Evolutionary conservation across 2,113 vertebrate species (phyloP).

Genomic region (Tenebrosternarchus preto): DNA sequence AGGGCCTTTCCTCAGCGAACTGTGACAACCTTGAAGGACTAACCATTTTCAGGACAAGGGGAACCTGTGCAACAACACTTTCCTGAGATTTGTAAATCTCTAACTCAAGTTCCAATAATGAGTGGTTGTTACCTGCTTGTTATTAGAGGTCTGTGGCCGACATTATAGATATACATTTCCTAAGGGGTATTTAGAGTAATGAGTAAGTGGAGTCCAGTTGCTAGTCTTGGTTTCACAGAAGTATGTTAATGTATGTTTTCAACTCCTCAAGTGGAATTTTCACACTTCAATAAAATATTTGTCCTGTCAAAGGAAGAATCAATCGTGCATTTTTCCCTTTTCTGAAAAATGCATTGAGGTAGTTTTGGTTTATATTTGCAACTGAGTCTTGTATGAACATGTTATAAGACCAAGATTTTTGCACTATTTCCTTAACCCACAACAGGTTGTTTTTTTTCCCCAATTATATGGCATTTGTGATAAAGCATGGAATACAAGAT

Average conservation of each 20-base stretch:
- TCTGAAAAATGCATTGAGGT: neutral
- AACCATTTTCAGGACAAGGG: slow-evolving; percentile 73
- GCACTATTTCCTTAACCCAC: neutral
- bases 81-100: slow-evolving; percentile 80
- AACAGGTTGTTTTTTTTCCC: neutral
- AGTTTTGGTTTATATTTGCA: neutral
- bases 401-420: neutral
- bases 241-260: slow-evolving; percentile 82
- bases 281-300: slow-evolving; percentile 75
- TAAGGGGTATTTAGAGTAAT: slow-evolving; percentile 77
- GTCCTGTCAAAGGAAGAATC: slow-evolving; percentile 49
- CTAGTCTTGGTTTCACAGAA: slow-evolving; percentile 77
- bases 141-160: slow-evolving; percentile 80
- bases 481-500: neutral
- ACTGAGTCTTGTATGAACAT: neutral
- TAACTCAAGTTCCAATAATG: slow-evolving; percentile 73
- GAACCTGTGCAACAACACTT: slow-evolving; percentile 64
- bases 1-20: slow-evolving; percentile 70
- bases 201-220: slow-evolving; percentile 73
- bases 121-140: slow-evolving; percentile 74
- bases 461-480: too few relatives aligned
- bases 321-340: slow-evolving; percentile 25
- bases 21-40: slow-evolving; percentile 67
- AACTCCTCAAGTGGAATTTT: slow-evolving; percentile 71
- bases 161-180: slow-evolving; percentile 77